Base-by-base conservation (phyloP, 1,140 invertebrate species). In the Frieseomelitta varia region DNA sequence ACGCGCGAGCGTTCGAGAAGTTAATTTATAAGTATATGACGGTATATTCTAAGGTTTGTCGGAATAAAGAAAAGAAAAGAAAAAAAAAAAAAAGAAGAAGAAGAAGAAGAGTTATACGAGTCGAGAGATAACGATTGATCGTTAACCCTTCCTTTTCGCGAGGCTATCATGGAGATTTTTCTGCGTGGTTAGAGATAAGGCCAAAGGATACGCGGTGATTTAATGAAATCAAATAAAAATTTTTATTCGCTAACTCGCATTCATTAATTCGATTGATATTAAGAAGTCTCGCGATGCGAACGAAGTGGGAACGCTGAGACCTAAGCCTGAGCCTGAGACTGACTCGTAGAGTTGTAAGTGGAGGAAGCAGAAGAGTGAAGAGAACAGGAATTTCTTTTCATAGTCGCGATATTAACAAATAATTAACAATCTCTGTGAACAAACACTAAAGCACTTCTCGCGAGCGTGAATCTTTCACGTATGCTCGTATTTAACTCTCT, bases 21-120 rank as follows among this genome's bases (percentile, higher is more conserved):
- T 67, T 88, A 79, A 90, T 79, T 90, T 89, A 88, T 84, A 85
- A 89, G 87, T 81, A 81, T 81, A 81, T 58, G 56, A 51, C 55
- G 77, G 58, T 90, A 80, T 90, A 87, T 77, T 71, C 65, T 73
- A 81, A 81, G 27, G 27, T 90, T 81, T 85, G 51, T 85, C 87
- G 77, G 76, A 90, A 90, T 89, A 90, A 90, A 89, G 74, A 78
- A 79, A 30, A 27, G n/a, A 47, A 58, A 89, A 89, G 68, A 77
- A 78, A 39, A 27, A n/a, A 63, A 61, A 74, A 79, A 53, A 24
- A 19, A 63, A 61, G 71, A 90, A 90, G 88, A 90, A 90, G 88
- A 78, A 51, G 21, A 34, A 58, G n/a, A 27, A 34, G 24, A 21
- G n/a, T 61, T 63, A n/a, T n/a, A 63, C 34, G 74, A 63, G 56